Evolutionary conservation across 2,113 vertebrate genomes (phyloP).

Genomic region (Podocnemis expansa): DNA sequence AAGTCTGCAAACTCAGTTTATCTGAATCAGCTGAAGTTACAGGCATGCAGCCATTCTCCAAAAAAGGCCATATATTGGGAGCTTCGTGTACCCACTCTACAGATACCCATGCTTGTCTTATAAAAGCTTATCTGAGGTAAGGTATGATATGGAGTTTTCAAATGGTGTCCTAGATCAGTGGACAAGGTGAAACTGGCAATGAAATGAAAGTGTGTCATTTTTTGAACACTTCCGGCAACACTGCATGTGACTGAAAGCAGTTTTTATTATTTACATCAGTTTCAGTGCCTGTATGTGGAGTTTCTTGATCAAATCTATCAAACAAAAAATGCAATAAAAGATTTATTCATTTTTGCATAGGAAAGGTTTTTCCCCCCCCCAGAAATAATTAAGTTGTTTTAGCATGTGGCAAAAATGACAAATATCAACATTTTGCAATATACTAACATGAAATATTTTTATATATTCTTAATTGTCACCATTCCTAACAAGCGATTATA

Average conservation of each 20-base stretch:
- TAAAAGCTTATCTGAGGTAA: not conserved
- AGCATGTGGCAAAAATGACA: not conserved
- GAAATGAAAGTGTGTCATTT: not conserved
- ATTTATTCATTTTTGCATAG: no score
- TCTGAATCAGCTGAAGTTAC: conserved; percentile 47
- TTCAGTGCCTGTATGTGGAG: not conserved
- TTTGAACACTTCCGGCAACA: not conserved
- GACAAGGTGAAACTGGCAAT: not conserved
- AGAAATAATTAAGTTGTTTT: not conserved
- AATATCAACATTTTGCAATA: not conserved
- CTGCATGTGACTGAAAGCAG: not conserved
- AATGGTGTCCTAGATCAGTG: not conserved
- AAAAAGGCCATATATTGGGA: not conserved
- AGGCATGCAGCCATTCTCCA: not conserved
- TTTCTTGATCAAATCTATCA: not conserved
- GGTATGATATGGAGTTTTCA: not conserved
- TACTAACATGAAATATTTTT: not conserved
- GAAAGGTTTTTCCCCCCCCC: no score
- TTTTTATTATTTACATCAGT: not conserved
- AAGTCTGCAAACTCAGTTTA: conserved; percentile 60
- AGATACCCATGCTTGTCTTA: not conserved
- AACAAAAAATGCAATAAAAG: not conserved
- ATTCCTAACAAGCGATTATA: not conserved
- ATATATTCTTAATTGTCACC: not conserved
- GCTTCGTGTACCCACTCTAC: not conserved